Evolutionary conservation across 2,888 invertebrate genomes (phyloP).

Genomic region (Cabera pusaria): DNA sequence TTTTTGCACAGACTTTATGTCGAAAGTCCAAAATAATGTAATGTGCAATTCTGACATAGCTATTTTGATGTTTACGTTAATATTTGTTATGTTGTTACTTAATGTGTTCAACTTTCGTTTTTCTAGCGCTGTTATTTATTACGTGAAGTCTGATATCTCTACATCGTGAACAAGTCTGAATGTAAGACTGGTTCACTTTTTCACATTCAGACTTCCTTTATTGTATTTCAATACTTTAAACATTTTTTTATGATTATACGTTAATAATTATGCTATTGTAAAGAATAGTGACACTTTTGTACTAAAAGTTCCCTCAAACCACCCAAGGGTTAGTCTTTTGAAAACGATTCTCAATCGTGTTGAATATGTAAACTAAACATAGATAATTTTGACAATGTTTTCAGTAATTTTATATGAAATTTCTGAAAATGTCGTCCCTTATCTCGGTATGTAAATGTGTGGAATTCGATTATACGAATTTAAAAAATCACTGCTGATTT

Average conservation of each 20-base stretch:
- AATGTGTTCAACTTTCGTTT: slow-evolving; percentile 12
- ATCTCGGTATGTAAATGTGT: slow-evolving; percentile 28
- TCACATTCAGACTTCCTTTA: slow-evolving; percentile 1
- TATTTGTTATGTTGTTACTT: slow-evolving; percentile 9
- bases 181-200: neutral
- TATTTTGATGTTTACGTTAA: slow-evolving; percentile 1
- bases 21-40: slow-evolving; percentile 5
- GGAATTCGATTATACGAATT: slow-evolving; percentile 30
- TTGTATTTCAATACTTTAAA: slow-evolving; percentile 9
- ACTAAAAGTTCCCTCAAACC: slow-evolving; percentile 10
- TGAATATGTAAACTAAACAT: slow-evolving; percentile 22
- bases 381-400: slow-evolving; percentile 10
- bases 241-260: slow-evolving; percentile 6
- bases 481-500: slow-evolving; percentile 22
- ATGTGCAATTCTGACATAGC: slow-evolving; percentile 8
- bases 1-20: slow-evolving; percentile 1
- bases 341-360: slow-evolving; percentile 12
- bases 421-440: slow-evolving; percentile 14
- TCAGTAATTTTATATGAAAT: slow-evolving; percentile 12
- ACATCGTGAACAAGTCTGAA: slow-evolving; percentile 9
- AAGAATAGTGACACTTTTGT: slow-evolving; percentile 24
- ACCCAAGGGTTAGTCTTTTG: slow-evolving; percentile 5
- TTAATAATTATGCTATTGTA: neutral
- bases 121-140: slow-evolving; percentile 7
- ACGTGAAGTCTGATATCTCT: slow-evolving; percentile 2